phyloP scores from a whole-genome alignment of 2,888 invertebrate genomes.

The Polyommatus icarus region DNA sequence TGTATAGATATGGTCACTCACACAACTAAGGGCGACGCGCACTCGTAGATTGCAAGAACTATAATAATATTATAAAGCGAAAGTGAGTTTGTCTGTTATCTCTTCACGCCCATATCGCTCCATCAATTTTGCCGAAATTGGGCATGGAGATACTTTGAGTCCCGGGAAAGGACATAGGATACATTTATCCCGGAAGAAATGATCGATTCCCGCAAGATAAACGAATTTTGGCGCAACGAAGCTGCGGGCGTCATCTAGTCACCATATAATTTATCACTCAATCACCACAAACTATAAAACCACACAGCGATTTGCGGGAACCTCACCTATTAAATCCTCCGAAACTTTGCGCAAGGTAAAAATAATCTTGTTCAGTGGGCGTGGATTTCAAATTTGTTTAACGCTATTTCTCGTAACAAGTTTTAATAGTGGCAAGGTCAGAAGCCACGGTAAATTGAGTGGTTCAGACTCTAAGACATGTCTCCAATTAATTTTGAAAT shows the following conservation, averaged over 20 bases:
- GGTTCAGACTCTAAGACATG: conserved; percentile 14
- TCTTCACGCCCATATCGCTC: too few relatives aligned
- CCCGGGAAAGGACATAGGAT: too few relatives aligned
- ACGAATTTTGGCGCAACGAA: too few relatives aligned
- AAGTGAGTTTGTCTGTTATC: too few relatives aligned
- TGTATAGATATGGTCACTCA: too few relatives aligned
- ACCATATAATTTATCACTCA: not conserved
- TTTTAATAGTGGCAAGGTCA: conserved; percentile 28
- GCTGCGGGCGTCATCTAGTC: not conserved
- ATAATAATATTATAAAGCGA: too few relatives aligned
- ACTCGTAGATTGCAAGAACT: too few relatives aligned
- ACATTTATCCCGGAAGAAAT: too few relatives aligned
- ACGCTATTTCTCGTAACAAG: not conserved
- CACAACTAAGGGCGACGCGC: too few relatives aligned
- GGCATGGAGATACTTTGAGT: too few relatives aligned
- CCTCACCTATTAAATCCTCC: not conserved
- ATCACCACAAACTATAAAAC: conserved; percentile 5
- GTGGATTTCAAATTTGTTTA: not conserved
- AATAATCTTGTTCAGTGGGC: not conserved
- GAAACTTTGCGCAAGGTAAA: not conserved
- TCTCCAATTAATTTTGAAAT: conserved; percentile 24
- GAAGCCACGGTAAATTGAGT: conserved; percentile 16
- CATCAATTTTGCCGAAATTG: too few relatives aligned
- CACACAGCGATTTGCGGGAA: not conserved
- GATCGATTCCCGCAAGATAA: too few relatives aligned